A percentile compares a stretch with the other conserved stretches of the same genome.
phyloP scores from a whole-genome alignment of 2,797 vertebrate species.

The Crenichthys baileyi region DNA sequence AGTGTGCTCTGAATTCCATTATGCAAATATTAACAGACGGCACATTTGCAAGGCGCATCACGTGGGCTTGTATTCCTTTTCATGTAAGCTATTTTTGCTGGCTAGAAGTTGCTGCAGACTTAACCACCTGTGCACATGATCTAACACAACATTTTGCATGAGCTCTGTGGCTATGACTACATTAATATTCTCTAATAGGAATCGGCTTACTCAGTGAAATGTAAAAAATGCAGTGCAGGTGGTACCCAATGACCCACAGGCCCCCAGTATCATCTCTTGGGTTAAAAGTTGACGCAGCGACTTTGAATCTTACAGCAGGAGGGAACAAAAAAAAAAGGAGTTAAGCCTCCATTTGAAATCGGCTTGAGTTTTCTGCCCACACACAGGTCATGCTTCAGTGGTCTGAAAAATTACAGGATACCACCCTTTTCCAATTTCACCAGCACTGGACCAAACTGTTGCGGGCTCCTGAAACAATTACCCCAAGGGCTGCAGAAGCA shows the following conservation, averaged over 20 bases:
- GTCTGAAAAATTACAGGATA: conserved; percentile 80
- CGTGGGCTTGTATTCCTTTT: conserved; percentile 54
- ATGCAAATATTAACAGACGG: conserved; percentile 63
- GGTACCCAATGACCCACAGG: conserved; percentile 53
- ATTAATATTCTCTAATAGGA: conserved; percentile 47
- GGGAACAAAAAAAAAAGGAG: conserved; percentile 63
- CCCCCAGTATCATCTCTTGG: conserved; percentile 31
- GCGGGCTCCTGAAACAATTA: conserved; percentile 76
- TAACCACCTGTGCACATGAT: conserved; percentile 64
- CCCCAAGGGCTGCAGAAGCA: conserved; percentile 71
- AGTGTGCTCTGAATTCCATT: conserved; percentile 70
- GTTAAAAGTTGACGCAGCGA: conserved; percentile 66
- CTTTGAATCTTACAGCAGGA: conserved; percentile 62
- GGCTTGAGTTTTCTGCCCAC: conserved; percentile 61
- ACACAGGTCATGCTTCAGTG: conserved; percentile 73
- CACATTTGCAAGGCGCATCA: conserved; percentile 54
- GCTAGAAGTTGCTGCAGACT: conserved; percentile 33
- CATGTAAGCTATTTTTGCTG: conserved; percentile 42
- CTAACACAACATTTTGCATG: conserved; percentile 43
- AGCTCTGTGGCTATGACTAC: conserved; percentile 9
- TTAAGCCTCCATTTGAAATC: conserved; percentile 76
- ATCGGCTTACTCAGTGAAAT: conserved; percentile 50
- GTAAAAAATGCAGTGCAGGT: conserved; percentile 48
- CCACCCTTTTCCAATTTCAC: conserved; percentile 74
- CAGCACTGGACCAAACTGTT: conserved; percentile 72